Evolutionary conservation across 2,797 vertebrate genomes (phyloP), one percentile per base, ranked within the genome.

Genomic region (Urophycis tenuis): DNA sequence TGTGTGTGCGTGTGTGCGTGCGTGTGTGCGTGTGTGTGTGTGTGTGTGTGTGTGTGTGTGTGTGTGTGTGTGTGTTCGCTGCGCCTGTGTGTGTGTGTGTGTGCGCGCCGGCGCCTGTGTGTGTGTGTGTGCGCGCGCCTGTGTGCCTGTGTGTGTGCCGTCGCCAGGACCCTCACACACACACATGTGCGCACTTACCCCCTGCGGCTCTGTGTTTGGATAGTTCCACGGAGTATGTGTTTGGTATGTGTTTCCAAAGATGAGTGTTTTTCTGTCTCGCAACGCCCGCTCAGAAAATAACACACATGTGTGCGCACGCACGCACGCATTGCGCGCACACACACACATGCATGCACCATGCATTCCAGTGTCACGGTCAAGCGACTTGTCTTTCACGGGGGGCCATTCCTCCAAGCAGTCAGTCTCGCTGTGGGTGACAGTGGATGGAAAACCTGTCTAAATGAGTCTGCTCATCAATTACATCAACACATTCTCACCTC

Each of bases 381-480:
- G 91, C 80, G 89, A 77, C 70, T 94, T 86, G 82, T 92, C 93
- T 91, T 92, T 91, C 92, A 93, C 87, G 79, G 77, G 77, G 5
- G 78, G 82, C 89, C 85, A 3, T 64, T 84, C 89, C 81, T 74
- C 85, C 75, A 83, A 92, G 90, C 92, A 88, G 91, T 88, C 87
- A 25, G 49, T 90, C 90, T 88, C 91, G 89, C 93, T 90, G 92
- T 89, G 94, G 94, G 86, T 92, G 87, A 91, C 89, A 90, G 93
- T 86, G 90, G 89, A 92, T 90, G 89, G 89, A 92, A 87, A 90
- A 91, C 85, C 82, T 77, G 88, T 90, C 90, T 91, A 91, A 92
- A 92, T 91, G 85, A 89, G 88, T 89, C 85, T 83, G 49, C 88
- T 81, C 91, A 91, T 90, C 84, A 85, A 86, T 85, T 90, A 91